Percentiles rank a stretch among this genome's conserved stretches.
Conservation (phyloP, 2,113 vertebrate genomes). For the Rafetus swinhoei region DNA sequence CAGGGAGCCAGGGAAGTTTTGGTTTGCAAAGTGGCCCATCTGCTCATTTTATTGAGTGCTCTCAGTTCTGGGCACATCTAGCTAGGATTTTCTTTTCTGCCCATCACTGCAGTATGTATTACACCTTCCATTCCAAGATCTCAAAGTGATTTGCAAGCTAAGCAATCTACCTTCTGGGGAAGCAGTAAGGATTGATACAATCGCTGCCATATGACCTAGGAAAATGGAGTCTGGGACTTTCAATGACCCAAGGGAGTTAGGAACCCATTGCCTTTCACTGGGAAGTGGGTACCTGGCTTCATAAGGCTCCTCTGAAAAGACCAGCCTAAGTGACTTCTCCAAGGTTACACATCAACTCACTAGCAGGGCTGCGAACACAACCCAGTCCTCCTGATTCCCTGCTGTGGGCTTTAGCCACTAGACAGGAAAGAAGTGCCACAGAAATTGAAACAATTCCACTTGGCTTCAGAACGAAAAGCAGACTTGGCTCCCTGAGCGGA, state of each 20-base stretch:
- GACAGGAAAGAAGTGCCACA: neutral
- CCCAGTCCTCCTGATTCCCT: neutral
- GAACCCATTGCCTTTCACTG: neutral
- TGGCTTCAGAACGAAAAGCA: neutral
- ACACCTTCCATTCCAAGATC: neutral
- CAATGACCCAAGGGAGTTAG: neutral
- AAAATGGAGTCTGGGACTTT: neutral
- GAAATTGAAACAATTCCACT: neutral
- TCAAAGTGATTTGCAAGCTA: neutral
- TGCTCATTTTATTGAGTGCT: neutral
- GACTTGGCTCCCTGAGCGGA: fast-evolving
- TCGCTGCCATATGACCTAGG: neutral
- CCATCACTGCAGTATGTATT: fast-evolving
- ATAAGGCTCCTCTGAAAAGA: neutral
- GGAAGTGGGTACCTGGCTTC: fast-evolving
- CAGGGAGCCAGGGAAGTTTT: neutral
- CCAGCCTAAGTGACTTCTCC: neutral
- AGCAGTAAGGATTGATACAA: neutral
- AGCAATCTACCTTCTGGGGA: neutral
- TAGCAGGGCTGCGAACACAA: neutral
- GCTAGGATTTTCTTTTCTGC: neutral
- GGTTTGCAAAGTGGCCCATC: neutral
- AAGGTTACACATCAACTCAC: neutral
- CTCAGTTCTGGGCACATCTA: neutral
- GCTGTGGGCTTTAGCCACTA: neutral